Evolutionary conservation across 92 coral and sea anemone species (phyloP).

Genomic region (Isaurus tuberculatus): DNA sequence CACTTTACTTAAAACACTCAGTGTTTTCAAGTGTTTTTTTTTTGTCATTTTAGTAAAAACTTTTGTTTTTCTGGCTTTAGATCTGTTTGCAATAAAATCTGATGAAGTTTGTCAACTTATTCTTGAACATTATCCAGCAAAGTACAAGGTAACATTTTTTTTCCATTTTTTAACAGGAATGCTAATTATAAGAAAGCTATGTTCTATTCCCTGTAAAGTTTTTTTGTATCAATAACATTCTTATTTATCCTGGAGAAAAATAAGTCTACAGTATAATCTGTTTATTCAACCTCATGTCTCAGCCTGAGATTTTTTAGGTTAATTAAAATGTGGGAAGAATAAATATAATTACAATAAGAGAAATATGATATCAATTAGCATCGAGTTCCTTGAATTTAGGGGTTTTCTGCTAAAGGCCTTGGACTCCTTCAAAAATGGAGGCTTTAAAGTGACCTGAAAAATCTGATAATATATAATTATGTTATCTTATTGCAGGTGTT

Average conservation of each 20-base stretch:
- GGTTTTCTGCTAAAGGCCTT: no score
- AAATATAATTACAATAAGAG: no score
- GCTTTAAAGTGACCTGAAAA: no score
- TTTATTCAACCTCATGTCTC: no score
- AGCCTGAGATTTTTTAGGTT: no score
- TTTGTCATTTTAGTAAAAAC: not conserved
- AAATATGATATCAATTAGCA: not conserved
- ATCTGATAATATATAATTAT: not conserved
- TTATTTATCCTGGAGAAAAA: no score
- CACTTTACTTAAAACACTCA: not conserved
- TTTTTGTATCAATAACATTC: no score
- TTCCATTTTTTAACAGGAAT: no score
- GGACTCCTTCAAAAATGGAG: no score
- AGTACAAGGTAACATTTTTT: constrained; percentile 74
- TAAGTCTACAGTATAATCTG: no score
- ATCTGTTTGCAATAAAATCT: constrained; percentile 65
- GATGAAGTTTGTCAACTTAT: constrained; percentile 83
- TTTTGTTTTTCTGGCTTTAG: constrained; percentile 20
- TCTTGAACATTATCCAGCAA: constrained; percentile 80
- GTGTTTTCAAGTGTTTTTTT: not conserved
- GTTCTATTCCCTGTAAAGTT: not conserved
- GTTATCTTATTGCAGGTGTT: constrained; percentile 64
- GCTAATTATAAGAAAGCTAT: not conserved
- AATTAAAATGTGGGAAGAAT: no score
- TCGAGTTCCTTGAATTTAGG: not conserved